Percentiles rank a stretch among this genome's conserved stretches.
phyloP scores from a whole-genome alignment of 2,888 invertebrate species.

The Globia sparganii region DNA sequence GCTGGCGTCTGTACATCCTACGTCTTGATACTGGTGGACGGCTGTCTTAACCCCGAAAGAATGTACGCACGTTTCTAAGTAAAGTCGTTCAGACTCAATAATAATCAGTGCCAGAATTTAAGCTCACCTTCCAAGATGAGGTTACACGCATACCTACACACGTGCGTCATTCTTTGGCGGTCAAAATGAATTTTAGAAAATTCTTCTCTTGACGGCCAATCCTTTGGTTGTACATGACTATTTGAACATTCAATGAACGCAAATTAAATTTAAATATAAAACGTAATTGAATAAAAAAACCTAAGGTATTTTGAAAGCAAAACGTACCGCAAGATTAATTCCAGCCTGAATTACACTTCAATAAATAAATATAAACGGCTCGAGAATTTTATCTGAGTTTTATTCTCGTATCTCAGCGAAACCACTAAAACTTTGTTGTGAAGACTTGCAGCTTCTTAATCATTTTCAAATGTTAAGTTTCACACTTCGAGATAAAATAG shows the following conservation, averaged over 20 bases:
- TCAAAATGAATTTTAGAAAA: not conserved
- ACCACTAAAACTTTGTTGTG: conserved; percentile 46
- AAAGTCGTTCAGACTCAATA: conserved; percentile 1
- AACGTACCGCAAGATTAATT: conserved; percentile 36
- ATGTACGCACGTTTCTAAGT: not conserved
- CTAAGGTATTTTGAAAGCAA: conserved; percentile 12
- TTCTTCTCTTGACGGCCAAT: conserved; percentile 19
- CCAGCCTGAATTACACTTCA: conserved; percentile 30
- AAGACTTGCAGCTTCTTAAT: conserved; percentile 49
- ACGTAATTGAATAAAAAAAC: conserved; percentile 25
- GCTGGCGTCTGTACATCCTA: not conserved
- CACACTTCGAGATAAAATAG: conserved; percentile 44
- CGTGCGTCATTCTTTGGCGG: not conserved
- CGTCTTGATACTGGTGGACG: not conserved
- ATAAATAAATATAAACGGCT: conserved; percentile 25
- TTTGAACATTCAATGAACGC: not conserved
- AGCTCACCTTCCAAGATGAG: not conserved
- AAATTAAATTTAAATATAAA: conserved; percentile 39
- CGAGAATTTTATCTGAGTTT: conserved; percentile 44
- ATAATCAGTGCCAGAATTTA: conserved; percentile 20
- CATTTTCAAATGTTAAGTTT: conserved; percentile 58
- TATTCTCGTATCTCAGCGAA: conserved; percentile 25
- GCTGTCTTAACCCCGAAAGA: not conserved
- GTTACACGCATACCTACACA: not conserved
- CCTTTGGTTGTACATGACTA: not conserved